Conservation (phyloP, 2,888 invertebrate genomes). For the Anoncus sp. region DNA sequence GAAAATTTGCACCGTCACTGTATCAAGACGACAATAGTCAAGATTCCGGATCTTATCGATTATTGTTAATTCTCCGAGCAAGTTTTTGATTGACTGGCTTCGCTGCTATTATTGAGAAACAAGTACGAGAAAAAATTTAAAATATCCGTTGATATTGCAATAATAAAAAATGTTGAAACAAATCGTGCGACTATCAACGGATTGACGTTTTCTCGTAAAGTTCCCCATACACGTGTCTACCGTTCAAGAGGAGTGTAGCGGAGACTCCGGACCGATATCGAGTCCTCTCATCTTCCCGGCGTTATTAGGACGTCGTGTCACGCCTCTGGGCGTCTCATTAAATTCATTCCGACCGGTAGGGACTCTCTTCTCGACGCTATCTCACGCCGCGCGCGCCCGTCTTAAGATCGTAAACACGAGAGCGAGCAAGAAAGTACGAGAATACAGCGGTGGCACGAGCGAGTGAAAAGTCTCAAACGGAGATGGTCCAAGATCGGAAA, state of each 20-base stretch:
- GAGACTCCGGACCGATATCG: constrained; percentile 64
- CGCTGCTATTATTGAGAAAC: no score
- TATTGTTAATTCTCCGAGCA: no score
- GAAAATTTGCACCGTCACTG: no score
- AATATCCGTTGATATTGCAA: no score
- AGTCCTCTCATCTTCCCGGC: constrained; percentile 64
- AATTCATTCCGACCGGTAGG: constrained; percentile 68
- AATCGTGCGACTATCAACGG: background rate
- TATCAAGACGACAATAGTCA: no score
- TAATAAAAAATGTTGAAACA: background rate
- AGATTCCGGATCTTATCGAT: no score
- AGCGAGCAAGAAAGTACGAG: constrained; percentile 35
- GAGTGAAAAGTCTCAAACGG: constrained; percentile 12
- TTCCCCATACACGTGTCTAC: constrained; percentile 7
- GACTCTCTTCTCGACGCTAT: constrained; percentile 50
- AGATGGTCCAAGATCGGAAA: constrained; percentile 4
- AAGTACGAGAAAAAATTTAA: no score
- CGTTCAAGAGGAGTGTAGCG: constrained; percentile 45
- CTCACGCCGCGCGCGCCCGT: constrained; percentile 27
- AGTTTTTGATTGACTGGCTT: no score
- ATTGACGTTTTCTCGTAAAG: constrained; percentile 11
- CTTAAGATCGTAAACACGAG: constrained; percentile 34
- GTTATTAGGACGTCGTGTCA: constrained; percentile 74
- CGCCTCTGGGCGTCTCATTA: constrained; percentile 76
- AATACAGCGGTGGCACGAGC: constrained; percentile 28